Evolutionary conservation across 92 coral and sea anemone species (phyloP).

Genomic region (Heliopora coerulea): DNA sequence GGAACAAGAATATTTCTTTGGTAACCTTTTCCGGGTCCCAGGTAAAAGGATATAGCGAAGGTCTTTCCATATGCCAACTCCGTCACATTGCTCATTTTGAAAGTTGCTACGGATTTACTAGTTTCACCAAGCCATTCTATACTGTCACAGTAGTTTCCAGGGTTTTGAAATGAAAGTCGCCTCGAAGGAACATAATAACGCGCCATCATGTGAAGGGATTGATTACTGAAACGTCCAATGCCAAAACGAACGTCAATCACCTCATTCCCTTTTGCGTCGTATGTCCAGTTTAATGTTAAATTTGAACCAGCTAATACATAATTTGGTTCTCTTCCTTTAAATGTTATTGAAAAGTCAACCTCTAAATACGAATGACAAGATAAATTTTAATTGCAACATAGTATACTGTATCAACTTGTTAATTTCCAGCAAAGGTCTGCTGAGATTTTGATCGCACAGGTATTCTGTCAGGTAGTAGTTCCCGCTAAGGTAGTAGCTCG

Average conservation of each 20-base stretch:
- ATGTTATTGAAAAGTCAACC: not conserved
- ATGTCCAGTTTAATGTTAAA: conserved; percentile 11
- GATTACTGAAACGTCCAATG: too few species aligned
- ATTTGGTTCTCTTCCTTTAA: conserved; percentile 6
- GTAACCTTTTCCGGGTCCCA: not conserved
- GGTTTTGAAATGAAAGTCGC: too few species aligned
- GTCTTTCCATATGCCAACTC: conserved; percentile 1
- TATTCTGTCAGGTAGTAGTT: too few species aligned
- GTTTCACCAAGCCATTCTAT: conserved; percentile 17
- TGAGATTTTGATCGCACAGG: too few species aligned
- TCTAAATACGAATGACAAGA: not conserved
- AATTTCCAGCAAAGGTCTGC: too few species aligned
- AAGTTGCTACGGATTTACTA: not conserved
- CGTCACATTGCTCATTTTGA: not conserved
- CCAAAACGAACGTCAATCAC: too few species aligned
- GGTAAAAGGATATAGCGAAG: not conserved
- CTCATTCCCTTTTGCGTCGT: not conserved
- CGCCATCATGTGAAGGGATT: too few species aligned
- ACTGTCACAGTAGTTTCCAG: not conserved
- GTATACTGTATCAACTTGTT: too few species aligned
- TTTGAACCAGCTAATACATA: conserved; percentile 14
- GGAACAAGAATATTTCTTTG: too few species aligned
- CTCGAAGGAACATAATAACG: not conserved
- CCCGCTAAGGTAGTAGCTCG: too few species aligned
- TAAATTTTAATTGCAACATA: too few species aligned